Evolutionary conservation across 1,140 invertebrate genomes (phyloP), one percentile per base, ranked within the genome.

Genomic region (Macrobrachium rosenbergii): DNA sequence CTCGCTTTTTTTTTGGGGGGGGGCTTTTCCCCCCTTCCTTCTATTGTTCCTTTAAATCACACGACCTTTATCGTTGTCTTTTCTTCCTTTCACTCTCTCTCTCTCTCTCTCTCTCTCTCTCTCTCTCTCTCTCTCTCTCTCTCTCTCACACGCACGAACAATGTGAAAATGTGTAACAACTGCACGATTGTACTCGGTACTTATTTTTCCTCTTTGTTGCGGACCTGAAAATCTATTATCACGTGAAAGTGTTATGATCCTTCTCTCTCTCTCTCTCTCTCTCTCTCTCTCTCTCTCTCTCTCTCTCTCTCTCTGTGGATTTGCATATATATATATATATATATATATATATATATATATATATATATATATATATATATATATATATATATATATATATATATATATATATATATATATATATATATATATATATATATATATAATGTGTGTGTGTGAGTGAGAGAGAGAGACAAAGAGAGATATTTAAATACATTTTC

Each of bases 271-370:
- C 72, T 75, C 72, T 75, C 72, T 75, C 72, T 75, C 72, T 75
- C 72, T 75, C 7, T 75, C 72, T 75, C 72, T 78, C 76, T 78
- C 76, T 78, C 76, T 78, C 76, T 77, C 75, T 77, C 75, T 77
- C 75, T 77, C 75, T 77, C 23, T 77, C 23, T 77, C 23, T 52
- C 12, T 73, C 8, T 73, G 69, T 73, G 59, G 2, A 59, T 5
- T n/a, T 59, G 23, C 2, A 59, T 63, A 59, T 63, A 59, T 79
- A 59, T 79, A 59, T 28, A 19, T n/a, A 23, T 8, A 67, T 37
- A 28, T 19, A 5, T 3, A 12, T 19, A 69, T 37, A 63, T n/a
- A 19, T 45, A 58, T 5, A 67, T 17, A 2, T 23, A 67, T 19
- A 67, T 16, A 45, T 37, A 62, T 52, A 58, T 37, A 80, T 19